Evolutionary conservation across 2,888 invertebrate genomes (phyloP).

Genomic region (Drosophila putrida): DNA sequence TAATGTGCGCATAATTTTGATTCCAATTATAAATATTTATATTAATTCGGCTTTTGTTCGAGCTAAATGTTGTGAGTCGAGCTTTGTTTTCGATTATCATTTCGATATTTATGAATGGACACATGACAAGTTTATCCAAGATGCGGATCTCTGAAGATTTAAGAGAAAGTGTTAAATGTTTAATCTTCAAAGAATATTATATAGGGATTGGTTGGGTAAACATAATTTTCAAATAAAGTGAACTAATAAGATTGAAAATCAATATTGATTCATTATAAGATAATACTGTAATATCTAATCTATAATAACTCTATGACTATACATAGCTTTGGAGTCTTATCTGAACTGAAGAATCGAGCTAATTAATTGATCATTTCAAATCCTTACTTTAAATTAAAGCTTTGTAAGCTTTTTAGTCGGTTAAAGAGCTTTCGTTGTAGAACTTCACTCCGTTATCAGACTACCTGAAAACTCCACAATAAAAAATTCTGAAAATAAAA

Average conservation of each 20-base stretch:
- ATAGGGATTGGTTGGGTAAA: background rate
- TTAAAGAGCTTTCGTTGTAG: slow-evolving; percentile 1
- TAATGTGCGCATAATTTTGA: slow-evolving; percentile 48
- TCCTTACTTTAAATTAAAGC: background rate
- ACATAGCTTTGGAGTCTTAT: too few relatives aligned
- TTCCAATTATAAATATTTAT: slow-evolving; percentile 47
- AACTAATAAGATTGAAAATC: too few relatives aligned
- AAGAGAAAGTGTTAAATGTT: slow-evolving; percentile 26
- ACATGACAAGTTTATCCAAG: slow-evolving; percentile 1
- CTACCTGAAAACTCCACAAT: slow-evolving; percentile 18
- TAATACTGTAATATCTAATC: too few relatives aligned
- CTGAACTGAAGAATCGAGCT: too few relatives aligned
- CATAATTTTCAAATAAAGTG: background rate
- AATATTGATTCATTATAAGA: too few relatives aligned
- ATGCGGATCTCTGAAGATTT: slow-evolving; percentile 3
- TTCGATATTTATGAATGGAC: slow-evolving; percentile 37
- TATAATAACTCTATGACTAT: too few relatives aligned
- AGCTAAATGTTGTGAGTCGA: slow-evolving; percentile 32
- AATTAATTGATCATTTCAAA: too few relatives aligned
- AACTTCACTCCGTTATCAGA: slow-evolving; percentile 13
- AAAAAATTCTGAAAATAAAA: slow-evolving; percentile 8
- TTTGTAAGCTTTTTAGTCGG: background rate
- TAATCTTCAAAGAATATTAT: background rate
- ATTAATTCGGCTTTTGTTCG: slow-evolving; percentile 30
- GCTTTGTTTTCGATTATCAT: slow-evolving; percentile 33